Evolutionary conservation across 2,888 invertebrate species (phyloP), one percentile per base, ranked within the genome.

Genomic region (Creontiades dilutus): DNA sequence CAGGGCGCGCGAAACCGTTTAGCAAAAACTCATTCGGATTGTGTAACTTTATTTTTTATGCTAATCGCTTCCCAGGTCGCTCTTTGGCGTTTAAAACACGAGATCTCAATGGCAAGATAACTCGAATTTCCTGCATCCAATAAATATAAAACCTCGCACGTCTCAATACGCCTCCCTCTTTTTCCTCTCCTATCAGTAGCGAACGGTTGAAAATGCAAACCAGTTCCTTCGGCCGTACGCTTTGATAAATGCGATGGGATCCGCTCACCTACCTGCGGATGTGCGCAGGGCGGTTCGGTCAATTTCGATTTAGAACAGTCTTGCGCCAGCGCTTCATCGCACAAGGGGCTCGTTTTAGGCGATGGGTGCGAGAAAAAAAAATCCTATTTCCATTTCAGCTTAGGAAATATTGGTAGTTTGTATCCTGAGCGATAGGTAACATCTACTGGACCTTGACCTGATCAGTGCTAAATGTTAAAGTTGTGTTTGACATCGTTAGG

Each of bases 51-150:
- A 75, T 86, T 86, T 68, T 86, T 86, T 86, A 86, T 86, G 86
- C 86, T 86, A 86, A 86, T 86, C 47, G 86, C 86, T 86, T 86
- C 55, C 57, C 28, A 19, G 57, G 82, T 48, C 85, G 46, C 57
- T 57, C 61, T 85, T 68, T 75, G 75, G 23, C 57, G 55, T 85
- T 68, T 75, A n/a, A 47, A 85, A 85, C 85, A 61, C 85, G 68
- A 86, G 68, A 86, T 86, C 75, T 75, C 46, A 86, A 86, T 86
- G 86, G 75, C 46, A 48, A 86, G 86, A 86, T 86, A 86, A 86
- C 19, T 19, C 27, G 52, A 23, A 48, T 82, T 82, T 86, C 86
- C 86, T 86, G 61, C 86, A 86, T 75, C 86, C 86, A 86, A 86
- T 86, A 86, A 86, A 86, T 86, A 86, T 75, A 37, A 46, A 27